A percentile compares a stretch with the other conserved stretches of the same genome.
These are phyloP conservation scores for Tretioscincus oriximinensis DNA, from an alignment of 2,113 vertebrate species.

Conservation along the genomic window DNA sequence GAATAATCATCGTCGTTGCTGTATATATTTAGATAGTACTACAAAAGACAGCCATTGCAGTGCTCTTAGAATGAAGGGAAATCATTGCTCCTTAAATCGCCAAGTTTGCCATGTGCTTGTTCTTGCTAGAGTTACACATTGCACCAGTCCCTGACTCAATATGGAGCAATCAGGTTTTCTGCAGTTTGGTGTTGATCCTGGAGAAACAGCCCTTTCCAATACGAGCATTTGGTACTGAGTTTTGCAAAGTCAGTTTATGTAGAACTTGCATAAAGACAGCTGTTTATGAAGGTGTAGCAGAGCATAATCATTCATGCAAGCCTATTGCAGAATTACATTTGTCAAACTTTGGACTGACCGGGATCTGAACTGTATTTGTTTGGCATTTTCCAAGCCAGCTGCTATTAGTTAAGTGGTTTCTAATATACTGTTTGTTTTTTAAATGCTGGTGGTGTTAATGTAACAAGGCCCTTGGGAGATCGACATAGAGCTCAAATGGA, in stretches of 20 bases:
- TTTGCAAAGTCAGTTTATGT: slow-evolving; percentile 14
- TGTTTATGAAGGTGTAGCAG: slow-evolving; percentile 7
- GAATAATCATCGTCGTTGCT: too few species aligned
- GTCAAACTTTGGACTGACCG: slow-evolving; percentile 41
- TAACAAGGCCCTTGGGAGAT: neutral
- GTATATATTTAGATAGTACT: too few species aligned
- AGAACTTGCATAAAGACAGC: neutral
- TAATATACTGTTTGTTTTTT: slow-evolving; percentile 28
- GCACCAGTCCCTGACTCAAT: slow-evolving; percentile 29
- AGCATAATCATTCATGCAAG: neutral
- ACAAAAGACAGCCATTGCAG: too few species aligned
- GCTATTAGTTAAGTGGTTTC: slow-evolving; percentile 19
- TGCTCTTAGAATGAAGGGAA: neutral
- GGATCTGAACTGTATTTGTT: slow-evolving; percentile 42
- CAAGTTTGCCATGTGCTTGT: neutral
- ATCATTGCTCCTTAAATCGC: neutral
- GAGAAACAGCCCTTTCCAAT: slow-evolving; percentile 2
- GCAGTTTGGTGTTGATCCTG: slow-evolving; percentile 36
- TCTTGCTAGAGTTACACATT: slow-evolving; percentile 35
- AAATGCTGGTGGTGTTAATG: neutral
- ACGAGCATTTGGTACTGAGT: slow-evolving; percentile 19
- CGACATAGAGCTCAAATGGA: slow-evolving; percentile 12
- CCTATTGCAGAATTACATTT: slow-evolving; percentile 21
- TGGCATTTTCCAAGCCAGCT: neutral
- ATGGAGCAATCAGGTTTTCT: slow-evolving; percentile 27